Conservation (phyloP, 2,888 invertebrate species). For the Rhagophthalmus giganteus region DNA sequence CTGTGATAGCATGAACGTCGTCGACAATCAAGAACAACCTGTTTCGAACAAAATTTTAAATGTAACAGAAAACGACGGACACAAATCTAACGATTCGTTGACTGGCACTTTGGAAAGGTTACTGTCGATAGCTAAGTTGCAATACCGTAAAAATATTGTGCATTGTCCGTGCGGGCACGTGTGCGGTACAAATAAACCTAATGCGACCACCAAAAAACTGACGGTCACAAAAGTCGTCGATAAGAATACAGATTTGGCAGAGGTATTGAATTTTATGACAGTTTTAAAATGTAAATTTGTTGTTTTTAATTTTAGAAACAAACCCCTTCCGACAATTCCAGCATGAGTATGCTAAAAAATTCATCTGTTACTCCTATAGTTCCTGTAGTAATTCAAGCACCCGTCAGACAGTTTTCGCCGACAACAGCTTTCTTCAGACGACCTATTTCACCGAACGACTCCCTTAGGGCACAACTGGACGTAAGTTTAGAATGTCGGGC, state of each 20-base stretch:
- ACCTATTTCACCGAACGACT: slow-evolving; percentile 44
- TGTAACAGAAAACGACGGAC: slow-evolving; percentile 16
- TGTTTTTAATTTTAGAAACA: too few relatives aligned
- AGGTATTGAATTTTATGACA: too few relatives aligned
- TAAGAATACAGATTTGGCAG: too few relatives aligned
- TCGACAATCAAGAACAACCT: neutral
- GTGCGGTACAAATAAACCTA: slow-evolving; percentile 46
- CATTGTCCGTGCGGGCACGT: slow-evolving; percentile 63
- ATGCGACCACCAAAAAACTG: too few relatives aligned
- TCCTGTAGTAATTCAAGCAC: slow-evolving; percentile 26
- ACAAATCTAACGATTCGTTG: slow-evolving; percentile 26
- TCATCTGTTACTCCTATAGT: slow-evolving; percentile 10
- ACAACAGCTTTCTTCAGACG: slow-evolving; percentile 38
- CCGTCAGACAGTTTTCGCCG: slow-evolving; percentile 30
- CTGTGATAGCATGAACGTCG: slow-evolving; percentile 2
- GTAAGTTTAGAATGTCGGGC: slow-evolving; percentile 44
- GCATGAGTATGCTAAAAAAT: too few relatives aligned
- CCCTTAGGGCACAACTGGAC: slow-evolving; percentile 57
- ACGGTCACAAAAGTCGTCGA: too few relatives aligned
- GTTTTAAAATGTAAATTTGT: too few relatives aligned
- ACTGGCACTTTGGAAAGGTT: slow-evolving; percentile 59
- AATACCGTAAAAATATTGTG: slow-evolving; percentile 51
- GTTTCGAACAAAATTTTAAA: neutral
- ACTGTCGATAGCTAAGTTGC: slow-evolving; percentile 59
- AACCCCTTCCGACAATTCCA: too few relatives aligned